Evolutionary conservation across 1,140 invertebrate species (phyloP).

Genomic region (Nautilus pompilius): DNA sequence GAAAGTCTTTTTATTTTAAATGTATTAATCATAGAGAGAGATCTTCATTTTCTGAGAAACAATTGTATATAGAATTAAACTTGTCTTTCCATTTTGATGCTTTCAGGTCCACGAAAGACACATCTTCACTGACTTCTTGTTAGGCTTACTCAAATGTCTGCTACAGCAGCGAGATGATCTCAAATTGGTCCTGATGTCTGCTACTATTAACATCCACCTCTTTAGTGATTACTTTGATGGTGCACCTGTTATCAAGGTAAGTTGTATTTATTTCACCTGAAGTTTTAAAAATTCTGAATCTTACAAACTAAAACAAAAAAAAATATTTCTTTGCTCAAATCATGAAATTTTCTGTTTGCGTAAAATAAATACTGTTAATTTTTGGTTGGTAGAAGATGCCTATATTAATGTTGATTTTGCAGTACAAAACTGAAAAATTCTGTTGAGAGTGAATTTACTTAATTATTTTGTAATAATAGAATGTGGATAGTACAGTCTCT

Average conservation of each 20-base stretch:
- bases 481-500: too few species aligned
- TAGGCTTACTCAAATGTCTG: conserved; percentile 89
- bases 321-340: not conserved
- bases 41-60: too few species aligned
- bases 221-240: conserved; percentile 87
- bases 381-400: too few species aligned
- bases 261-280: not conserved
- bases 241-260: conserved; percentile 45
- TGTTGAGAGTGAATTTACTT: too few species aligned
- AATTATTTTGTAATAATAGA: too few species aligned
- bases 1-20: too few species aligned
- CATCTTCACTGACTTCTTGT: conserved; percentile 90
- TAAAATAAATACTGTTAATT: too few species aligned
- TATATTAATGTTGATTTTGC: too few species aligned
- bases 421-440: too few species aligned
- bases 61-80: too few species aligned
- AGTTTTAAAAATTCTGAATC: not conserved
- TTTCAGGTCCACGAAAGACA: conserved; percentile 79
- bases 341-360: too few species aligned
- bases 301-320: not conserved
- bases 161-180: conserved; percentile 75
- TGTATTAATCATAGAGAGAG: too few species aligned
- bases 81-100: conserved; percentile 4
- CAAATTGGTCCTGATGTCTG: conserved; percentile 96
- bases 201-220: conserved; percentile 94